Percentiles rank a stretch among this genome's conserved stretches.
These are phyloP conservation scores for Byasa hedistus DNA, from an alignment of 2,888 invertebrate species.

Conservation along the genomic window DNA sequence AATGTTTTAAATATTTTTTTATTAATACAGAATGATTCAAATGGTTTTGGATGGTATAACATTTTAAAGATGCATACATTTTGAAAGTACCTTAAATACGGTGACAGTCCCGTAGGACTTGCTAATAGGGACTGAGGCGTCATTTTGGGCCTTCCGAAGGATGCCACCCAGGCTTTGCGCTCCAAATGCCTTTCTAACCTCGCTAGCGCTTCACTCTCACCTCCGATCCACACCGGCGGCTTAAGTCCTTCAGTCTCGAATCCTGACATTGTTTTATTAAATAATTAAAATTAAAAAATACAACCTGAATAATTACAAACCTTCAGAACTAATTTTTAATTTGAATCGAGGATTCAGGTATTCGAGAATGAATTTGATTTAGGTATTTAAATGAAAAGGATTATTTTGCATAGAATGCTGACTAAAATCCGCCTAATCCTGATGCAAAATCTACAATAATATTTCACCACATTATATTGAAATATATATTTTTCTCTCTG, in stretches of 20 bases:
- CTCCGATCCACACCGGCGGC: slow-evolving; percentile 88
- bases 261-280: slow-evolving; percentile 65
- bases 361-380: too few relatives aligned
- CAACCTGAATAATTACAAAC: neutral
- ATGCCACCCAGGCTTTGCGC: slow-evolving; percentile 93
- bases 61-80: neutral
- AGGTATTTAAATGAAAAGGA: too few relatives aligned
- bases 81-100: slow-evolving; percentile 81
- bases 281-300: neutral
- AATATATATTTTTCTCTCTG: too few relatives aligned
- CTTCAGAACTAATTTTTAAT: too few relatives aligned
- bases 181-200: slow-evolving; percentile 89
- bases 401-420: too few relatives aligned
- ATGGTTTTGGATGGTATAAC: neutral
- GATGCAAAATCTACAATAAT: too few relatives aligned
- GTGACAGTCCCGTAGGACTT: slow-evolving; percentile 90
- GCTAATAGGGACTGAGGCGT: slow-evolving; percentile 91
- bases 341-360: too few relatives aligned
- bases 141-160: slow-evolving; percentile 93
- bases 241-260: slow-evolving; percentile 87
- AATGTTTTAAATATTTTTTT: neutral
- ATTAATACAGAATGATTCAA: neutral
- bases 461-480: too few relatives aligned
- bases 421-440: too few relatives aligned
- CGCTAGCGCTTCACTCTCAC: slow-evolving; percentile 86